phyloP scores from a whole-genome alignment of 30 jellyfish, hydroid and myxozoan genomes.

The Sanderia malayensis region DNA sequence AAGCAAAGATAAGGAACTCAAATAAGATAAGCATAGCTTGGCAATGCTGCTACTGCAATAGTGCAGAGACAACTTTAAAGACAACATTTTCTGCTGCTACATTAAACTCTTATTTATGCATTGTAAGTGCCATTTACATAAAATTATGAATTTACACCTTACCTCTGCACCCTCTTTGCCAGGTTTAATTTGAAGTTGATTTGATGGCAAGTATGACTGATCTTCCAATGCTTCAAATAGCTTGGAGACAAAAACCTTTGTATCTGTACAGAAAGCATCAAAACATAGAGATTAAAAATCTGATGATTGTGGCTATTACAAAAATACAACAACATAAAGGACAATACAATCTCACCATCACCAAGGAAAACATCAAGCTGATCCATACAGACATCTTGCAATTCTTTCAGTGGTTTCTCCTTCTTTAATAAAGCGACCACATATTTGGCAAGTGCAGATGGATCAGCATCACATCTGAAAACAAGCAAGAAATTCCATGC shows the following conservation, averaged over 20 bases:
- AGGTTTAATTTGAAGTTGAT: conserved; percentile 35
- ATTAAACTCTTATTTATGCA: no score
- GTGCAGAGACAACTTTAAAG: no score
- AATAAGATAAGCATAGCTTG: no score
- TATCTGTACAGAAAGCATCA: conserved; percentile 50
- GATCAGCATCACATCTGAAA: conserved; percentile 98
- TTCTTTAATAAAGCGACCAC: conserved; percentile 87
- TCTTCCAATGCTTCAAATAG: conserved; percentile 70
- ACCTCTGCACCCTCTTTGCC: conserved; percentile 11
- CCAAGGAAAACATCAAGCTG: conserved; percentile 96
- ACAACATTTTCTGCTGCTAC: no score
- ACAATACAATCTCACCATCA: conserved; percentile 57
- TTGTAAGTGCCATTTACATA: no score
- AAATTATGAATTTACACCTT: neutral
- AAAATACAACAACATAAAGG: no score
- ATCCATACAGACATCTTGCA: conserved; percentile 87
- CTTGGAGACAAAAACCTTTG: conserved; percentile 76
- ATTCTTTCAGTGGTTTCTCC: conserved; percentile 80
- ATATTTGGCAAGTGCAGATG: conserved; percentile 96
- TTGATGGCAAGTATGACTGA: conserved; percentile 65
- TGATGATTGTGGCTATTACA: no score
- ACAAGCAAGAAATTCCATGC: neutral
- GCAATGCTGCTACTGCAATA: no score
- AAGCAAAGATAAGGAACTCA: no score
- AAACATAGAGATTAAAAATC: no score